Evolutionary conservation across 1,140 invertebrate genomes (phyloP).

Genomic region (Papilio dardanus): DNA sequence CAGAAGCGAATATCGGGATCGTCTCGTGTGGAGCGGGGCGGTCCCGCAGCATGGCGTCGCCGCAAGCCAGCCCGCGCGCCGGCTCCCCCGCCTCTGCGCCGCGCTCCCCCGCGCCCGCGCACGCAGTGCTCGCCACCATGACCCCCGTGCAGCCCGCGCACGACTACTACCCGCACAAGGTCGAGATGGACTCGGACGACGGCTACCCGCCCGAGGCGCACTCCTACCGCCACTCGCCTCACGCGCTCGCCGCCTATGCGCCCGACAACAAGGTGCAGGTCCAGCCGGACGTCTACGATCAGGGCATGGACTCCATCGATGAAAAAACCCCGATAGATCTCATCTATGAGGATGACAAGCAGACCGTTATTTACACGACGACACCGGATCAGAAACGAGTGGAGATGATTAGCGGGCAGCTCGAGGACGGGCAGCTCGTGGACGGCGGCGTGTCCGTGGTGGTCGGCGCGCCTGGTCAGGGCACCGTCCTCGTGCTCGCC

Average conservation of each 20-base stretch:
- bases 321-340: slow-evolving; percentile 89
- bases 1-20: slow-evolving; percentile 64
- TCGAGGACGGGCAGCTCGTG: slow-evolving; percentile 73
- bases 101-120: slow-evolving; percentile 83
- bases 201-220: slow-evolving; percentile 80
- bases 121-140: slow-evolving; percentile 90
- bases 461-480: slow-evolving; percentile 74
- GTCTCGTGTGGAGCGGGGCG: slow-evolving; percentile 69
- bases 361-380: slow-evolving; percentile 91
- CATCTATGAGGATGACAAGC: slow-evolving; percentile 91
- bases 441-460: slow-evolving; percentile 76
- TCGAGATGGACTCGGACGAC: slow-evolving; percentile 81
- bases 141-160: slow-evolving; percentile 83
- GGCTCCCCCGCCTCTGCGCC: slow-evolving; percentile 67
- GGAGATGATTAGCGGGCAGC: slow-evolving; percentile 81
- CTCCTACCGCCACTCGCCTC: slow-evolving; percentile 81
- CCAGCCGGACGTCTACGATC: slow-evolving; percentile 82
- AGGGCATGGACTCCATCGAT: slow-evolving; percentile 85
- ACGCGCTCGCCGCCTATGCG: slow-evolving; percentile 83
- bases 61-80: slow-evolving; percentile 61
- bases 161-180: slow-evolving; percentile 84
- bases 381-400: slow-evolving; percentile 82
- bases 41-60: slow-evolving; percentile 70
- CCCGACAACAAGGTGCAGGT: slow-evolving; percentile 80
- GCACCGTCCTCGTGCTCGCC: slow-evolving; percentile 78